phyloP scores from a whole-genome alignment of 1,140 invertebrate genomes.

The Aphelenchoides besseyi region DNA sequence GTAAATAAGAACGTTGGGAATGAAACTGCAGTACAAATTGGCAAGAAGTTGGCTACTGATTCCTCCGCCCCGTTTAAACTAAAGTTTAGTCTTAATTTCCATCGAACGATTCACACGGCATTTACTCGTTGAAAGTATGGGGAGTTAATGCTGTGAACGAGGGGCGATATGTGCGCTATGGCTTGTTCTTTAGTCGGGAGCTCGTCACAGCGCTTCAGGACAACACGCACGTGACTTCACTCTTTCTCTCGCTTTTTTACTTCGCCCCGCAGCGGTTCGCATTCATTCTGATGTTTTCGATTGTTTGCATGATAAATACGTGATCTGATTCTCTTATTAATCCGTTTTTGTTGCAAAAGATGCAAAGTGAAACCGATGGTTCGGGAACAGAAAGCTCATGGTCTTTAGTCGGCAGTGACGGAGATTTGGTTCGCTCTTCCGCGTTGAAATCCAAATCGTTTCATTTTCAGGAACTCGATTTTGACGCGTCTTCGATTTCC shows the following conservation, averaged over 20 bases:
- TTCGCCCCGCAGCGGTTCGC: background rate
- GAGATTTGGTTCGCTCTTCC: slow-evolving; percentile 7
- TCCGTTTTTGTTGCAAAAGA: background rate
- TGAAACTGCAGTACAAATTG: no score
- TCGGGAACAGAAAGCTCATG: slow-evolving; percentile 3
- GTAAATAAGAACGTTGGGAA: no score
- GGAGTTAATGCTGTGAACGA: no score
- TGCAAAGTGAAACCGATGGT: background rate
- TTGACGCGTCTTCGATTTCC: background rate
- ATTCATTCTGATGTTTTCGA: background rate
- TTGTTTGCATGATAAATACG: background rate
- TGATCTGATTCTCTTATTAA: slow-evolving; percentile 6
- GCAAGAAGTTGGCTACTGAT: no score
- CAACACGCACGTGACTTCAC: background rate
- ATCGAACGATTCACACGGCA: no score
- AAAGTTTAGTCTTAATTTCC: no score
- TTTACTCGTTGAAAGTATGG: no score
- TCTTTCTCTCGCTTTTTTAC: background rate
- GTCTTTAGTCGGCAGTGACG: slow-evolving; percentile 9
- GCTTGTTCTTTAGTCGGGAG: background rate
- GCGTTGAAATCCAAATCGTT: background rate
- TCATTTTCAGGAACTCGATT: background rate
- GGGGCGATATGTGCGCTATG: background rate
- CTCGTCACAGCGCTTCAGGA: no score
- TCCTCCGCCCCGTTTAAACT: no score